phyloP scores from a whole-genome alignment of 2,888 invertebrate genomes.

The Zeuzera pyrina region DNA sequence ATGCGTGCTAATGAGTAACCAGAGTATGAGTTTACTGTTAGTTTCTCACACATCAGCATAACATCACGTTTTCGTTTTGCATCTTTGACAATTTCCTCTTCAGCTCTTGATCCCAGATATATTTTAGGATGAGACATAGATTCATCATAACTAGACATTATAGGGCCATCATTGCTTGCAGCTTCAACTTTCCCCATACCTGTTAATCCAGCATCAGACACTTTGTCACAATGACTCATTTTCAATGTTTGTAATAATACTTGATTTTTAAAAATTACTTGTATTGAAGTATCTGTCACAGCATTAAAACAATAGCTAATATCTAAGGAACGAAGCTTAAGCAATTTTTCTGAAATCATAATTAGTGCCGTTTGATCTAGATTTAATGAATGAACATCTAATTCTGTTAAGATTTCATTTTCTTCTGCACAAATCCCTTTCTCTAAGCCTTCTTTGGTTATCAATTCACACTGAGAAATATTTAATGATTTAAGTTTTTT shows the following conservation, averaged over 20 bases:
- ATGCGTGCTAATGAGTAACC: slow-evolving; percentile 71
- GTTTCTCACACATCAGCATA: slow-evolving; percentile 74
- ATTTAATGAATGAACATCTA: slow-evolving; percentile 74
- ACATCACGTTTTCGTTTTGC: slow-evolving; percentile 77
- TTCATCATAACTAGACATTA: slow-evolving; percentile 42
- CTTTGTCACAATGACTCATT: slow-evolving; percentile 77
- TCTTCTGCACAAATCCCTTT: slow-evolving; percentile 70
- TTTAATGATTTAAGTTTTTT: slow-evolving; percentile 73
- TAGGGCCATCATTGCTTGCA: slow-evolving; percentile 35
- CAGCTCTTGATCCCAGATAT: slow-evolving; percentile 77
- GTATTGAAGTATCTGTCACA: slow-evolving; percentile 79
- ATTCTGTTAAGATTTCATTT: slow-evolving; percentile 61
- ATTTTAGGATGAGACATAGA: slow-evolving; percentile 47
- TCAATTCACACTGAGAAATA: slow-evolving; percentile 77
- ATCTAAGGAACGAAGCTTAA: slow-evolving; percentile 73
- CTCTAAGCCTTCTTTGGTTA: slow-evolving; percentile 75
- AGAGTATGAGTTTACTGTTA: slow-evolving; percentile 45
- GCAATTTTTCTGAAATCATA: slow-evolving; percentile 71
- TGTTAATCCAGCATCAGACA: slow-evolving; percentile 81
- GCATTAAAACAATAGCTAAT: slow-evolving; percentile 79
- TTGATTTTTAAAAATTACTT: slow-evolving; percentile 78
- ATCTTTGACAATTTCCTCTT: slow-evolving; percentile 79
- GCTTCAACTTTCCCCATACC: slow-evolving; percentile 72
- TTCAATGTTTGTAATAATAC: slow-evolving; percentile 72
- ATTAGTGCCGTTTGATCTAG: slow-evolving; percentile 76